Base-by-base conservation (phyloP, 2,888 invertebrate species). In the Sarcophaga carnaria region DNA sequence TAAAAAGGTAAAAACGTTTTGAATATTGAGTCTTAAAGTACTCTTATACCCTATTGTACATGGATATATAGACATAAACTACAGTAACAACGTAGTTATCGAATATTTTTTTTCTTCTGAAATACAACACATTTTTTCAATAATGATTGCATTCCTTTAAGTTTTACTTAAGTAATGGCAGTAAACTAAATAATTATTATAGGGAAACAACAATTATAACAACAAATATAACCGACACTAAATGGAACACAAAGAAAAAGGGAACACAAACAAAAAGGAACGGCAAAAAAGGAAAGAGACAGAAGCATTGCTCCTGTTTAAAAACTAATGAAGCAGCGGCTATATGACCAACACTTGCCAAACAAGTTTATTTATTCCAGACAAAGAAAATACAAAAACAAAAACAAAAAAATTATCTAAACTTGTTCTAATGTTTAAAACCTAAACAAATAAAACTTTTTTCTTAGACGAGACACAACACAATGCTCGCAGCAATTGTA, bases 211-310 rank as follows among this genome's bases (percentile, higher is more conserved):
- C 22, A 66, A 59, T 66, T 22, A 66, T 62, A 62, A 66, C 49
- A 80, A 72, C 66, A 80, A 67, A 80, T 37, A 54, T 74, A 78
- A 74, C 69, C 83, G 54, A 77, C 72, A 69, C 69, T 72, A 77
- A 71, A 77, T 22, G 76, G 64, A 71, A 71, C 66, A 14, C 20
- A 72, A 82, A 59, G 49, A 60, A 11, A 64, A 22, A 1, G 1
- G n/a, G 0, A 22, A 22, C 67, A 66, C 63, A 83, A 83, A n/a
- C 60, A 74, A 79, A 69, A 62, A 45, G 20, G 20, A 49, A 70
- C 17, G 8, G 37, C 6, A 64, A 77, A 76, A 17, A n/a, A 78
- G 17, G 75, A 63, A 37, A 62, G 69, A 82, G 63, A 45, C 37
- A 79, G 37, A 37, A 37, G 37, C 37, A 37, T 37, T 37, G 8